These are phyloP conservation scores for Peromyscus polionotus DNA, from an alignment of 2,113 vertebrate species.

Conservation along the genomic window DNA sequence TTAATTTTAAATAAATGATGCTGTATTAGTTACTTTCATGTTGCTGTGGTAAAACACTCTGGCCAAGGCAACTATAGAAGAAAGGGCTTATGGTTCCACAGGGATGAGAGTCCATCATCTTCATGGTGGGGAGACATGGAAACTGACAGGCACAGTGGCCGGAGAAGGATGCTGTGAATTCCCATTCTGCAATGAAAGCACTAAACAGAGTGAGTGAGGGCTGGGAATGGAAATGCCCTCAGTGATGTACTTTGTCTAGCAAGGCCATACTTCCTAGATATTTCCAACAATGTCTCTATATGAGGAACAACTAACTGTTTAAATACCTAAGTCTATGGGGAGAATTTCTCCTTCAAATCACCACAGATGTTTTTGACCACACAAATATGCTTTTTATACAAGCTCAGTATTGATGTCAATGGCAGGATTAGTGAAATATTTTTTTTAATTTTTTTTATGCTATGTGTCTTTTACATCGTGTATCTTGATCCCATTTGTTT, in stretches of 20 bases:
- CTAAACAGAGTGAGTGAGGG: neutral
- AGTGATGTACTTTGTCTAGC: neutral
- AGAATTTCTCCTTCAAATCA: neutral
- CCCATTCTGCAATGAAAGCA: neutral
- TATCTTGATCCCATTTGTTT: too few species aligned
- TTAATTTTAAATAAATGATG: constrained; percentile 33
- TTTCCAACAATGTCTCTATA: neutral
- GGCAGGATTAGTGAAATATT: neutral
- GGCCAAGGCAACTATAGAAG: neutral
- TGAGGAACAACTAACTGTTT: neutral
- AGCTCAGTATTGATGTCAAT: neutral
- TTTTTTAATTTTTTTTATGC: neutral
- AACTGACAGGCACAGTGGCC: neutral
- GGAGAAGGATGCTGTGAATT: neutral
- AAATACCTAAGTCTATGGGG: neutral
- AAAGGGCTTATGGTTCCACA: neutral
- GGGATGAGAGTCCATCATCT: neutral
- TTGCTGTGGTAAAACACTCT: neutral
- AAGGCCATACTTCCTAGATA: neutral
- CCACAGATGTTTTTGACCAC: neutral
- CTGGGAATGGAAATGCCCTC: neutral
- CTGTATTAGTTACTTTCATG: neutral
- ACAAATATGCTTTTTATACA: neutral
- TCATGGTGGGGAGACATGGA: neutral
- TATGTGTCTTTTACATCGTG: too few species aligned